These are phyloP conservation scores for Budorcas taxicolor DNA, from an alignment of 2,113 vertebrate genomes.

Conservation along the genomic window DNA sequence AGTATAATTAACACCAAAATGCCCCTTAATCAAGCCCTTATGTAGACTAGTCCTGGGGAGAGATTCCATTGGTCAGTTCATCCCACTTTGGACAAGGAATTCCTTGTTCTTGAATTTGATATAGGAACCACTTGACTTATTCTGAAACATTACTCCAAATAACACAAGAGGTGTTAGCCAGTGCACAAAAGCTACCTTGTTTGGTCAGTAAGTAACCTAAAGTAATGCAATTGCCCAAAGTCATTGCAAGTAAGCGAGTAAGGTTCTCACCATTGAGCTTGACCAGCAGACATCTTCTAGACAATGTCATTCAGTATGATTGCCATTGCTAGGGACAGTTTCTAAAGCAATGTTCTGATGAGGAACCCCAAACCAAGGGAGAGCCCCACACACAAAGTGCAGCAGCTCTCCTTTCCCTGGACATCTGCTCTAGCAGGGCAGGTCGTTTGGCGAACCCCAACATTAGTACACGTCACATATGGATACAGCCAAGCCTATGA, in stretches of 20 bases:
- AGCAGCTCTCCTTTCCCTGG: not conserved
- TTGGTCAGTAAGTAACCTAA: not conserved
- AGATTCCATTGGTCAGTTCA: not conserved
- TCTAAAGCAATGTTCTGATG: not conserved
- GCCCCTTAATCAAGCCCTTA: not conserved
- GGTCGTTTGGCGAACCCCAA: not conserved
- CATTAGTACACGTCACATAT: not conserved
- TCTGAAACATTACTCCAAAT: not conserved
- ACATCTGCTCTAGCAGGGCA: no score
- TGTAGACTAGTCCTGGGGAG: not conserved
- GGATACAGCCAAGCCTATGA: not conserved
- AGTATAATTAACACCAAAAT: not conserved
- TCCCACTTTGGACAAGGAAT: not conserved
- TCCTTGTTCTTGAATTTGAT: not conserved
- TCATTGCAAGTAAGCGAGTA: no score
- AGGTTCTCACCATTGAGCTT: not conserved
- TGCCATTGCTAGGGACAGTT: not conserved
- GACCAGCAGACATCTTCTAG: not conserved
- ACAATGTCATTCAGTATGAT: not conserved
- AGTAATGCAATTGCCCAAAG: accelerated
- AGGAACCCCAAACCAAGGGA: not conserved
- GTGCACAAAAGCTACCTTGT: not conserved
- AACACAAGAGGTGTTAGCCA: not conserved
- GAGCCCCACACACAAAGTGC: not conserved
- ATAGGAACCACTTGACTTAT: not conserved